Conservation (phyloP, 2,113 vertebrate genomes). For the Spea bombifrons region DNA sequence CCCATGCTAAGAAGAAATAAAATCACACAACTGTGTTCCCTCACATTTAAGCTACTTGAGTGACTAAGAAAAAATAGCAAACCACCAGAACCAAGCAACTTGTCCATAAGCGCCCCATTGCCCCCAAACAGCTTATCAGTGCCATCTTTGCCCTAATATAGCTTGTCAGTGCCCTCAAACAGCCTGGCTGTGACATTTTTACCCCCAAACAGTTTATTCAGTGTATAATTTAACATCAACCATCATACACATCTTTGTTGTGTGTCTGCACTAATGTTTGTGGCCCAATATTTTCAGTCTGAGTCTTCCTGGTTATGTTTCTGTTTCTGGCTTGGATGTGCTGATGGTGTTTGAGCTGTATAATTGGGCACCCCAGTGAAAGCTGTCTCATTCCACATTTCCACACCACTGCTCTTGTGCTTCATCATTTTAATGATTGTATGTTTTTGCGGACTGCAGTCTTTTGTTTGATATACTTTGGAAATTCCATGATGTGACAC, state of each 20-base stretch:
- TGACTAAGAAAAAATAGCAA: too few species aligned
- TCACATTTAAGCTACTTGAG: too few species aligned
- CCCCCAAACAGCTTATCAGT: too few species aligned
- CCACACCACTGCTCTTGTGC: not conserved
- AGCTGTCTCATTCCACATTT: slow-evolving; percentile 5
- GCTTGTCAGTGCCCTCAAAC: too few species aligned
- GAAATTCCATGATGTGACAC: not conserved
- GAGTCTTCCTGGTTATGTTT: not conserved
- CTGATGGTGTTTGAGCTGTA: not conserved
- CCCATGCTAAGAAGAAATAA: too few species aligned
- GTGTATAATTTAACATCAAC: not conserved
- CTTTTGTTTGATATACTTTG: not conserved
- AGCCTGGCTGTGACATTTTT: too few species aligned
- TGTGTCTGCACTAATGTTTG: not conserved
- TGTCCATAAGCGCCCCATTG: too few species aligned
- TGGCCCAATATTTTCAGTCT: not conserved
- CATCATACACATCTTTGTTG: not conserved
- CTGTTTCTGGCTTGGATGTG: not conserved
- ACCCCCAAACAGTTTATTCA: too few species aligned
- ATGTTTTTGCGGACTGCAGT: not conserved
- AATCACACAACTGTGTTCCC: too few species aligned
- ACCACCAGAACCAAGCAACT: too few species aligned
- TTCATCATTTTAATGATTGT: slow-evolving; percentile 9
- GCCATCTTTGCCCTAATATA: too few species aligned
- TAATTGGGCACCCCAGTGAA: slow-evolving; percentile 3